Evolutionary conservation across 2,113 vertebrate genomes (phyloP).

Genomic region (Gymnogyps californianus): DNA sequence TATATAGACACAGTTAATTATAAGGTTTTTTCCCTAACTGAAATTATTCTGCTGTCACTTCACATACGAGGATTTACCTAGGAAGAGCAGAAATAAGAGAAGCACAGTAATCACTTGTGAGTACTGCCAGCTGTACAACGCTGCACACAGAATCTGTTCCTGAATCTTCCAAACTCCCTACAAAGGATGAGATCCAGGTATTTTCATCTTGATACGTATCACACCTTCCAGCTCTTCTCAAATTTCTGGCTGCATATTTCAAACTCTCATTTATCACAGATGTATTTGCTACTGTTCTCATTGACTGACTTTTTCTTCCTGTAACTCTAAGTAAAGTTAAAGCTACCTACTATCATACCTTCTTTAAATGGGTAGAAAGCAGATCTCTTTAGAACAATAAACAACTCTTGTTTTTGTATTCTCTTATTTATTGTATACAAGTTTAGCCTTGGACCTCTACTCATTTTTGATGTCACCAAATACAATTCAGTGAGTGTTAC

Average conservation of each 20-base stretch:
- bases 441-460: neutral
- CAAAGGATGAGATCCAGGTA: neutral
- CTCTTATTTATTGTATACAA: neutral
- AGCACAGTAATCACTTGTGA: neutral
- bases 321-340: neutral
- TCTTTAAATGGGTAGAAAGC: neutral
- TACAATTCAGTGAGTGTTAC: neutral
- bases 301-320: neutral
- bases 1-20: constrained; percentile 27
- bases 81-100: neutral
- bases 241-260: neutral
- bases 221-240: neutral
- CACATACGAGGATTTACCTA: neutral
- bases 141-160: neutral
- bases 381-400: neutral
- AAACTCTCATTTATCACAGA: neutral
- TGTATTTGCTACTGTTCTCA: neutral
- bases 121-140: neutral
- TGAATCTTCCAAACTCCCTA: neutral
- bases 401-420: neutral
- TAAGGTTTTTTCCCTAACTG: neutral
- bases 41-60: constrained; percentile 42
- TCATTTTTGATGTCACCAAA: neutral
- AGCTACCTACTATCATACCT: neutral
- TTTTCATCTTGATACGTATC: neutral